Evolutionary conservation across 2,113 vertebrate genomes (phyloP).

Genomic region (Lathamus discolor): DNA sequence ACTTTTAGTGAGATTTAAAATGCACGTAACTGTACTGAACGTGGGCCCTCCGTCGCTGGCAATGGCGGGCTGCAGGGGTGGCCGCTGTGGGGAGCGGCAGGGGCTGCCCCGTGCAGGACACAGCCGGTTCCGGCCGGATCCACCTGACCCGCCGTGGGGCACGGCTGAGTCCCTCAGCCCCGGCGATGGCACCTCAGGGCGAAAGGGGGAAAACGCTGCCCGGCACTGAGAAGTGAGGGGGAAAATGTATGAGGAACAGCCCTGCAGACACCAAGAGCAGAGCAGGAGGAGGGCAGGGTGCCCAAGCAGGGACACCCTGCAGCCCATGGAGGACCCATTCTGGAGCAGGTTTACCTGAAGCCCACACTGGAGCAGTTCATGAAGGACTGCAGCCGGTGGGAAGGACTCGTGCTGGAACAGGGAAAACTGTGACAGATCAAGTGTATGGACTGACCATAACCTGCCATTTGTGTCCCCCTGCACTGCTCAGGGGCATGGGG

Average conservation of each 20-base stretch:
- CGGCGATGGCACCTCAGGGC: rapidly evolving
- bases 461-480: rapidly evolving
- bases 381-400: not conserved
- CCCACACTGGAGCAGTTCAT: not conserved
- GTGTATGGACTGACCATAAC: not conserved
- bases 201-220: not conserved
- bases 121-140: rapidly evolving
- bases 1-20: not conserved
- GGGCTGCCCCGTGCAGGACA: not conserved
- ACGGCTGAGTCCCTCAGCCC: rapidly evolving
- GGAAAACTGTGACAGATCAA: not conserved
- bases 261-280: not conserved
- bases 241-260: not conserved
- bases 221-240: rapidly evolving
- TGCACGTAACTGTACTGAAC: rapidly evolving
- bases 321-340: rapidly evolving
- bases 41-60: rapidly evolving
- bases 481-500: rapidly evolving
- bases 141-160: rapidly evolving
- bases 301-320: no score
- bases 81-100: rapidly evolving
- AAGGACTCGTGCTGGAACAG: not conserved
- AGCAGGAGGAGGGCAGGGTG: not conserved
- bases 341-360: not conserved
- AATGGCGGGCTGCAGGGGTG: rapidly evolving